Evolutionary conservation across 2,888 invertebrate genomes (phyloP).

Genomic region (Acanthosoma haemorrhoidale): DNA sequence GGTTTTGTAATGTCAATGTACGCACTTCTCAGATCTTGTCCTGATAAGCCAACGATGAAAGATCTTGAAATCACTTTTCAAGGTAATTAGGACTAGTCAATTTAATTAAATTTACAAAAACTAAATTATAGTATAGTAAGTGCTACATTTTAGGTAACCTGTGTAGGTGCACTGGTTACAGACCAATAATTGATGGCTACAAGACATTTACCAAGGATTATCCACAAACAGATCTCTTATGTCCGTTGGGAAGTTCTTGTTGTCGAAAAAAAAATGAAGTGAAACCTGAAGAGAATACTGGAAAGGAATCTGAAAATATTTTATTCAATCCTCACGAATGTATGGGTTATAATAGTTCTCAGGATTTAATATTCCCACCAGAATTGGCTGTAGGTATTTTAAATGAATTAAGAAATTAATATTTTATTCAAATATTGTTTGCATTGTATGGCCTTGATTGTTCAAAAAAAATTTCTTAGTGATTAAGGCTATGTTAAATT

Average conservation of each 20-base stretch:
- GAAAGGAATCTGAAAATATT: slow-evolving; percentile 42
- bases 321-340: slow-evolving; percentile 59
- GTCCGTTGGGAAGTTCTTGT: slow-evolving; percentile 62
- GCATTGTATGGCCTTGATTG: no score
- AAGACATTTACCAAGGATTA: slow-evolving; percentile 72
- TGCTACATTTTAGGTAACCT: slow-evolving; percentile 53
- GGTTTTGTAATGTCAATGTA: slow-evolving; percentile 99
- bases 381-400: slow-evolving; percentile 59
- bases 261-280: slow-evolving; percentile 50
- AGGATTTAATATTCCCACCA: slow-evolving; percentile 89
- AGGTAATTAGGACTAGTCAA: slow-evolving; percentile 50
- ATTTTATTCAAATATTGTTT: no score
- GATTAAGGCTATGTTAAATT: no score
- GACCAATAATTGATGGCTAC: slow-evolving; percentile 87
- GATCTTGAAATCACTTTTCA: slow-evolving; percentile 77
- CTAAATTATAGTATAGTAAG: neutral
- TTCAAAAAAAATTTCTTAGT: no score
- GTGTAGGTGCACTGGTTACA: slow-evolving; percentile 90
- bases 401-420: neutral
- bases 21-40: slow-evolving; percentile 66
- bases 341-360: slow-evolving; percentile 67
- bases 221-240: slow-evolving; percentile 44
- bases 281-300: neutral
- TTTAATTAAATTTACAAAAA: neutral
- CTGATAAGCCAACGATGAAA: slow-evolving; percentile 61